These are phyloP conservation scores for Platyrinchus mystaceus DNA, from an alignment of 2,797 vertebrate species.

Conservation along the genomic window DNA sequence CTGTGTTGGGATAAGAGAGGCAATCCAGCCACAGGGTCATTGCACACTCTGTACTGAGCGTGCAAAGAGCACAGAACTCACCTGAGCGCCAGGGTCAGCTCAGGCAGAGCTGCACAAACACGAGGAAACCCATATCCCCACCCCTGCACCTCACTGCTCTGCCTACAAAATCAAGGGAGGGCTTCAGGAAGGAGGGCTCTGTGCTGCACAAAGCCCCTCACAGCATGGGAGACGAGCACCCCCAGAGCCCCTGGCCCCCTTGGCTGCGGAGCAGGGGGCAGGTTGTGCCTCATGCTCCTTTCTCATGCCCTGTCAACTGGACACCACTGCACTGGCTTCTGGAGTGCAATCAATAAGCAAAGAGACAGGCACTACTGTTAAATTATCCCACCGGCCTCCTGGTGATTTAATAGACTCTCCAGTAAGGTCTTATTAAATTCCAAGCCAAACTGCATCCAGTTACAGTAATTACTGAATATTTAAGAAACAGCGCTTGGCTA, in stretches of 20 bases:
- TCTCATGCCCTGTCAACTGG: background rate
- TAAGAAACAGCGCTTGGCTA: conserved; percentile 31
- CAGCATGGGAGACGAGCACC: rapidly evolving
- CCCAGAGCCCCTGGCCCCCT: rapidly evolving
- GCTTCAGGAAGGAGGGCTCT: background rate
- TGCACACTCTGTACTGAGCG: rapidly evolving
- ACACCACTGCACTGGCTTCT: background rate
- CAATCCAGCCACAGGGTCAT: background rate
- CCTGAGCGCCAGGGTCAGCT: background rate
- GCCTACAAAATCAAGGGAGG: background rate
- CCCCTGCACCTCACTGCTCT: background rate
- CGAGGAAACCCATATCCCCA: background rate
- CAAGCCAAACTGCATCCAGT: conserved; percentile 42
- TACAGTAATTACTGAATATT: conserved; percentile 60
- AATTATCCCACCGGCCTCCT: background rate
- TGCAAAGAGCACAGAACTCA: background rate
- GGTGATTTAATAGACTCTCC: conserved; percentile 39
- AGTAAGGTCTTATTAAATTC: conserved; percentile 54
- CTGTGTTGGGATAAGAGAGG: rapidly evolving
- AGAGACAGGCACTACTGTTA: background rate
- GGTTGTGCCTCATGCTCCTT: rapidly evolving
- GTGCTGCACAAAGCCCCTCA: background rate
- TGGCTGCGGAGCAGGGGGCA: rapidly evolving
- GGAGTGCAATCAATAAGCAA: background rate
- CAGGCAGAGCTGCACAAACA: background rate